Percentiles rank a stretch among this genome's conserved stretches.
Conservation (phyloP, 2,888 invertebrate genomes). For the Ormyrus rosae region DNA sequence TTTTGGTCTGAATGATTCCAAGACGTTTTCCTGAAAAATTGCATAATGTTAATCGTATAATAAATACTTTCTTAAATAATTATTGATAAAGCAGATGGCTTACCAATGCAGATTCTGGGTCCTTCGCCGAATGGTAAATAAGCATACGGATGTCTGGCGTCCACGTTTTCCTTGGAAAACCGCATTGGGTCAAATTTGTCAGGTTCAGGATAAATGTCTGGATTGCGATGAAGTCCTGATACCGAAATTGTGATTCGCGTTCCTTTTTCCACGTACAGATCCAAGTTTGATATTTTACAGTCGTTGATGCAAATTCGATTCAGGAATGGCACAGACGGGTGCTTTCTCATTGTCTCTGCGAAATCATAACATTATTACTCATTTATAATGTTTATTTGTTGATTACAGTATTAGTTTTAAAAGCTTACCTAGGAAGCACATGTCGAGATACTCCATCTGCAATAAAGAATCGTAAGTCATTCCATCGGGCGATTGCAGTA, state of each 20-base stretch:
- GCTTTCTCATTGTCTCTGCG: conserved; percentile 64
- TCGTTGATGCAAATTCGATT: conserved; percentile 72
- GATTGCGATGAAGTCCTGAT: conserved; percentile 76
- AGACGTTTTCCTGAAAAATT: conserved; percentile 54
- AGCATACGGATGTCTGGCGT: conserved; percentile 63
- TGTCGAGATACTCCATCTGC: conserved; percentile 75
- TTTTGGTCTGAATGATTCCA: conserved; percentile 55
- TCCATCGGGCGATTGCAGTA: conserved; percentile 57
- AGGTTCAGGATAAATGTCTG: conserved; percentile 76
- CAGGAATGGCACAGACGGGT: conserved; percentile 70
- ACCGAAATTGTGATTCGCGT: conserved; percentile 71
- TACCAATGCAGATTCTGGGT: conserved; percentile 69
- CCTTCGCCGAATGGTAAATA: conserved; percentile 71
- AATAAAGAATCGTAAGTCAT: conserved; percentile 73
- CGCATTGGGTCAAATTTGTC: conserved; percentile 78
- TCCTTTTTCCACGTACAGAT: conserved; percentile 64
- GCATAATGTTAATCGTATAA: neutral
- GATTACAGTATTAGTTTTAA: neutral
- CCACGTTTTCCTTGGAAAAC: conserved; percentile 72
- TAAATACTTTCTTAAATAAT: neutral
- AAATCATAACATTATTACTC: too few species aligned
- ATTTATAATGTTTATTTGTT: too few species aligned
- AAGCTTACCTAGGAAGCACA: conserved; percentile 69
- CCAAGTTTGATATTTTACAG: conserved; percentile 59
- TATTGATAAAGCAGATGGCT: conserved; percentile 13